These are phyloP conservation scores for Zeus faber DNA, from an alignment of 2,113 vertebrate genomes.

Conservation along the genomic window DNA sequence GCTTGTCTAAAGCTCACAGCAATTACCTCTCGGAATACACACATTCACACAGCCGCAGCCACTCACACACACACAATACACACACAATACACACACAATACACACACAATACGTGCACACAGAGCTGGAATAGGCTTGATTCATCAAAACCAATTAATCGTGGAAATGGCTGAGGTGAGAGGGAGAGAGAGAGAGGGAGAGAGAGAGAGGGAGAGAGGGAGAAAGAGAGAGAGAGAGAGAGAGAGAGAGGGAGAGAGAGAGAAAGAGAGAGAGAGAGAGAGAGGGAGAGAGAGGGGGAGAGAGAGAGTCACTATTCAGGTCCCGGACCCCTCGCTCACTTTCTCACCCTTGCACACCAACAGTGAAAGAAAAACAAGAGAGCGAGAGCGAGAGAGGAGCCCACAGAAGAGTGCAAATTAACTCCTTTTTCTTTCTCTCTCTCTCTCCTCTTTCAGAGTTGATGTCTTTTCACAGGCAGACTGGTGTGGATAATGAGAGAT, in stretches of 20 bases:
- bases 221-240: too few species aligned
- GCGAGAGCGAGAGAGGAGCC: slow-evolving; percentile 15
- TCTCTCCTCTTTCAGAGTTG: slow-evolving; percentile 1
- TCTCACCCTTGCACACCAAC: slow-evolving; percentile 26
- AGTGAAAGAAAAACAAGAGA: slow-evolving; percentile 39
- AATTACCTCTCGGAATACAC: slow-evolving; percentile 62
- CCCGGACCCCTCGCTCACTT: slow-evolving; percentile 43
- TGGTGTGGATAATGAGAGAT: slow-evolving; percentile 54
- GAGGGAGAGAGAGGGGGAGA: slow-evolving; percentile 4
- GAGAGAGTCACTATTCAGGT: slow-evolving; percentile 32
- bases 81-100: too few species aligned
- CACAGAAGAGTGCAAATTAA: slow-evolving; percentile 66
- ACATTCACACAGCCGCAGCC: slow-evolving; percentile 2
- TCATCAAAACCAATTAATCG: slow-evolving; percentile 68
- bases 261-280: too few species aligned
- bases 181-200: slow-evolving; percentile 19
- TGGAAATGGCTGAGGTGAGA: slow-evolving; percentile 50
- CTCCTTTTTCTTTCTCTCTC: slow-evolving; percentile 40
- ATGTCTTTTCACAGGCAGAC: slow-evolving; percentile 27
- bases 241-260: too few species aligned
- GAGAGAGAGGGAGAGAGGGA: background rate
- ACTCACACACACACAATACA: too few species aligned
- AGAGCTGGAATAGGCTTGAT: slow-evolving; percentile 39
- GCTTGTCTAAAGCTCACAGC: slow-evolving; percentile 66
- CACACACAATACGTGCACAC: too few species aligned